phyloP scores from a whole-genome alignment of 2,113 vertebrate species.

The Hirundichthys speculiger region DNA sequence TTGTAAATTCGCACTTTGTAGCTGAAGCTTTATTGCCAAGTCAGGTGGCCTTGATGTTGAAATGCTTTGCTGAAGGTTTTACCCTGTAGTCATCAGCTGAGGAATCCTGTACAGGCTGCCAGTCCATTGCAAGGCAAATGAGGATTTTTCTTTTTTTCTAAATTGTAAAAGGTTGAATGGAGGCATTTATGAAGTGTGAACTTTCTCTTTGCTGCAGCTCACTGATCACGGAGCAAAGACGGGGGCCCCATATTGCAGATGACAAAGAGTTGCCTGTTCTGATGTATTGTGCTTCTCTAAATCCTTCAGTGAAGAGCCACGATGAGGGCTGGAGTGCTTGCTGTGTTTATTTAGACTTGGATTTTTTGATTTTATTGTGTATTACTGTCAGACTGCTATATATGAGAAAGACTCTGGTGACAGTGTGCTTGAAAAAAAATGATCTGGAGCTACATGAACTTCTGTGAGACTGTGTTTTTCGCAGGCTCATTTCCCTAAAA shows the following conservation, averaged over 20 bases:
- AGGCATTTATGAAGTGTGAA: conserved; percentile 14
- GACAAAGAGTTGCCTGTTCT: conserved; percentile 74
- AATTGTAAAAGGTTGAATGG: not conserved
- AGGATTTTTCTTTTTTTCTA: not conserved
- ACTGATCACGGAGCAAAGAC: conserved; percentile 35
- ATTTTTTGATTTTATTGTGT: not conserved
- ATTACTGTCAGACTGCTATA: not conserved
- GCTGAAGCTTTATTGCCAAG: too few relatives aligned
- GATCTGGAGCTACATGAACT: too few relatives aligned
- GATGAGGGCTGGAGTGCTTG: conserved; percentile 24
- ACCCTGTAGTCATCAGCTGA: too few relatives aligned
- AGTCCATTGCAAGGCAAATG: too few relatives aligned
- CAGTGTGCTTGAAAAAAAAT: too few relatives aligned
- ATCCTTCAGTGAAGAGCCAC: conserved; percentile 50
- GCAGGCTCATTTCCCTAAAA: too few relatives aligned
- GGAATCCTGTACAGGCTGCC: too few relatives aligned
- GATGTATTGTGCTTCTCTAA: conserved; percentile 46
- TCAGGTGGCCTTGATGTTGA: too few relatives aligned
- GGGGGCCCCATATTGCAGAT: conserved; percentile 53
- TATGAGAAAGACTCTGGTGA: not conserved
- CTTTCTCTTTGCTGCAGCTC: conserved; percentile 41
- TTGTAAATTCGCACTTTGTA: too few relatives aligned
- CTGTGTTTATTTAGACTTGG: too few relatives aligned
- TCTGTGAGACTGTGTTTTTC: too few relatives aligned
- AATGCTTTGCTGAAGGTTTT: too few relatives aligned